A percentile compares a stretch with the other conserved stretches of the same genome.
These are phyloP conservation scores for Lepidocyrtinus sp. DNA, from an alignment of 2,888 invertebrate species.

Conservation along the genomic window DNA sequence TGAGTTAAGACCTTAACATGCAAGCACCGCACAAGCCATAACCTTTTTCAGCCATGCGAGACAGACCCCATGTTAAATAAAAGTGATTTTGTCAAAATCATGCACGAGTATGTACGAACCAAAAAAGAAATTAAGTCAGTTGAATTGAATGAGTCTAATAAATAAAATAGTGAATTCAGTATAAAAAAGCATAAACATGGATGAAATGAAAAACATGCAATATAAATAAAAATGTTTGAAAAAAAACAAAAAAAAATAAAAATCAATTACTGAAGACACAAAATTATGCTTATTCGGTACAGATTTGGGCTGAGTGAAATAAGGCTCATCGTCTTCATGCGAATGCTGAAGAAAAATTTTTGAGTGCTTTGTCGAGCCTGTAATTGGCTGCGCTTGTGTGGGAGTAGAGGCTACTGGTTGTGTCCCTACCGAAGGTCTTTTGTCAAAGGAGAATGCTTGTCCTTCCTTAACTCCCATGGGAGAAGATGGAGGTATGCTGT, in stretches of 20 bases:
- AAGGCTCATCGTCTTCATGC: slow-evolving; percentile 84
- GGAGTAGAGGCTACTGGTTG: slow-evolving; percentile 25
- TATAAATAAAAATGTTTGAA: slow-evolving; percentile 30
- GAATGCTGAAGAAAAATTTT: slow-evolving; percentile 80
- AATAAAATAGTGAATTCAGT: neutral
- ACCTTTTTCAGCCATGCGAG: neutral
- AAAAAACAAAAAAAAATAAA: slow-evolving; percentile 38
- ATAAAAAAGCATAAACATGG: slow-evolving; percentile 18
- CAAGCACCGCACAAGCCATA: neutral
- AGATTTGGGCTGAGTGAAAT: slow-evolving; percentile 71
- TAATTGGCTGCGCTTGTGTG: slow-evolving; percentile 53
- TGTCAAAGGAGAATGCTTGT: slow-evolving; percentile 90
- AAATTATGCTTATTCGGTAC: slow-evolving; percentile 52
- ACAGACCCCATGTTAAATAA: too few relatives aligned
- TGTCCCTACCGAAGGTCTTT: slow-evolving; percentile 76
- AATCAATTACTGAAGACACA: slow-evolving; percentile 50
- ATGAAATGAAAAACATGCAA: slow-evolving; percentile 26
- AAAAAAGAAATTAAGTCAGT: too few relatives aligned
- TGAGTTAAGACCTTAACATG: too few relatives aligned
- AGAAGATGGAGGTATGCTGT: slow-evolving; percentile 75
- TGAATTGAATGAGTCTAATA: too few relatives aligned
- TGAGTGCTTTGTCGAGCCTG: slow-evolving; percentile 70
- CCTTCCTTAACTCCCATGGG: slow-evolving; percentile 76
- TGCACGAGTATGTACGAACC: too few relatives aligned
- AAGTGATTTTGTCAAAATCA: too few relatives aligned